Base-by-base conservation (phyloP, 1,140 invertebrate species). In the Hypothenemus hampei region DNA sequence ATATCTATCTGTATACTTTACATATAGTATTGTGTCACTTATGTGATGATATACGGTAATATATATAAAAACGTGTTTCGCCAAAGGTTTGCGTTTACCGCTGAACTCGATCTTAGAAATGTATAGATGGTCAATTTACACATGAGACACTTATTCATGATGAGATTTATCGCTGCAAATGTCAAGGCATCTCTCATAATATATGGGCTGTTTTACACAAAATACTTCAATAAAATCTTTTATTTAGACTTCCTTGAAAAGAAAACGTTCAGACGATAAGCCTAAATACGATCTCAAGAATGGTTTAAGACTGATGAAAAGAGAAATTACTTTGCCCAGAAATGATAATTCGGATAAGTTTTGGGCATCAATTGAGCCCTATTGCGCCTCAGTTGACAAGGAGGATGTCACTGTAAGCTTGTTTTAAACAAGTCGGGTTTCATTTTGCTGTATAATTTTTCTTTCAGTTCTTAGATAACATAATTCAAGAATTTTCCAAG, bases 271-370 rank as follows among this genome's bases (percentile, higher is more conserved):
- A 4, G 80, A 82, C 47, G 80, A 82, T 18, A 78, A 76, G 50
- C 57, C 68, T 2, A 0, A 74, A 36, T 69, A 69, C 6, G 75
- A 77, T 43, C n/a, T 66, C 60, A 78, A 72, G 43, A 72, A 72
- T 21, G 65, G 71, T 1, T 64, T 65, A 24, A 70, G 70, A 44
- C 59, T 71, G 0, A 36, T 69, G 4, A 73, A 73, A 58, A 73
- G 52, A 31, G 53, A 48, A 62, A 74, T 85, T 23, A 71, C 80
- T 24, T 67, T 87, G 49, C 85, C 86, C 7, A 91, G 91, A 71
- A 94, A 95, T 72, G 93, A 97, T 73, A 89, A 87, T 45, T 89
- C 92, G 2, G 92, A 94, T 67, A 88, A 93, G 72, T 97, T 97
- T 77, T 98, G 93, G 93, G 81, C 87, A 26, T 92, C 89, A 21